These are phyloP conservation scores for Chinchilla lanigera DNA, from an alignment of 2,113 vertebrate species.

Conservation along the genomic window DNA sequence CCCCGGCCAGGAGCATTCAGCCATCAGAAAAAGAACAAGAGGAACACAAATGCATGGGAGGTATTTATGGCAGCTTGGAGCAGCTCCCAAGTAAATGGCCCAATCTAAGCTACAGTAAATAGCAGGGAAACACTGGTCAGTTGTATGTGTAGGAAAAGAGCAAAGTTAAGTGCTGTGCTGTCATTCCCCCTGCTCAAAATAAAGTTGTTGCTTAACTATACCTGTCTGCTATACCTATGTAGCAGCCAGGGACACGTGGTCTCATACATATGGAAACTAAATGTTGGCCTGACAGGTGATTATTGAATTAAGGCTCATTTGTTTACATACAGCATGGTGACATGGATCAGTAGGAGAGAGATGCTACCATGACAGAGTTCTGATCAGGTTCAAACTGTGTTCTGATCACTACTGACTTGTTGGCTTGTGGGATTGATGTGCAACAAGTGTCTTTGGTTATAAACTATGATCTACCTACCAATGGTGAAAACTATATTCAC, in stretches of 20 bases:
- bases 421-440: too few relatives aligned
- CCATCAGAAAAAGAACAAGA: neutral
- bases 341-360: conserved; percentile 82
- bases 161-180: conserved; percentile 87
- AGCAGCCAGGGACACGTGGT: conserved; percentile 89
- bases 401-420: too few relatives aligned
- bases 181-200: conserved; percentile 90
- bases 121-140: neutral
- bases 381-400: too few relatives aligned
- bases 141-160: neutral
- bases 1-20: too few relatives aligned
- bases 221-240: conserved; percentile 78
- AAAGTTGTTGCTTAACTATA: conserved; percentile 87
- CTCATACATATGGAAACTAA: conserved; percentile 82
- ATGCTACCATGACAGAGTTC: too few relatives aligned
- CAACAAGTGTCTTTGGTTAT: too few relatives aligned
- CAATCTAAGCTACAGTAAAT: neutral
- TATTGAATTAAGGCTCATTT: conserved; percentile 48
- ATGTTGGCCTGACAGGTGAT: neutral
- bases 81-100: neutral
- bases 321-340: conserved; percentile 78
- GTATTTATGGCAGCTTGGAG: neutral
- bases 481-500: too few relatives aligned
- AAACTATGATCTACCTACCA: too few relatives aligned
- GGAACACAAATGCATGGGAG: fast-evolving